phyloP scores from a whole-genome alignment of 2,113 vertebrate genomes.

The Indicator maculatus region DNA sequence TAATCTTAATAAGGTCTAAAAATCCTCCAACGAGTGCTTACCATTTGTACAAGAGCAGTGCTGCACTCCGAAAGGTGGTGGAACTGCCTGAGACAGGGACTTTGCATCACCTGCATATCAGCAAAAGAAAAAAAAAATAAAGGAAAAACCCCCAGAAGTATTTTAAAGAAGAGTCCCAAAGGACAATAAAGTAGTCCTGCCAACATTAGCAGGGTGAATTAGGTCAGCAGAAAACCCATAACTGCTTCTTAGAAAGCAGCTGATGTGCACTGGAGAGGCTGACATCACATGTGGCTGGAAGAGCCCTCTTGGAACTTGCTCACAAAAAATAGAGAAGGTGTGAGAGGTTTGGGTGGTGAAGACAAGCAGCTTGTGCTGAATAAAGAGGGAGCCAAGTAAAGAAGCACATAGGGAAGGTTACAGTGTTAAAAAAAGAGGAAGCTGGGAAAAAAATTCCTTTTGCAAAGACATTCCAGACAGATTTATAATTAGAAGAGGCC shows the following conservation, averaged over 20 bases:
- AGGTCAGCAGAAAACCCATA: not conserved
- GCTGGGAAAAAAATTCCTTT: not conserved
- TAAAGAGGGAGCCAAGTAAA: not conserved
- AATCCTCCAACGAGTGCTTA: not conserved
- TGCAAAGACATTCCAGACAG: not conserved
- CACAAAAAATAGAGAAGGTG: not conserved
- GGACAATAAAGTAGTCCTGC: not conserved
- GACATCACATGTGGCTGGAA: not conserved
- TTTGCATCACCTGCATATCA: not conserved
- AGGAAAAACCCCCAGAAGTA: not conserved
- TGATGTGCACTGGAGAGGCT: not conserved
- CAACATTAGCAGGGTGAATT: not conserved
- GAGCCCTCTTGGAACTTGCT: not conserved
- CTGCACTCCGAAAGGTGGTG: not conserved
- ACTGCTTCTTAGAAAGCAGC: not conserved
- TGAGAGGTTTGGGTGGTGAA: not conserved
- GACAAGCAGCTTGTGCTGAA: not conserved
- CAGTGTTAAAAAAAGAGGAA: not conserved
- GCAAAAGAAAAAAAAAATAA: not conserved
- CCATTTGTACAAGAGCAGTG: not conserved
- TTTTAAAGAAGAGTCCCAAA: not conserved
- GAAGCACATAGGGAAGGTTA: not conserved
- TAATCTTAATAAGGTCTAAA: constrained; percentile 4
- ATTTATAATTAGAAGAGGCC: not conserved
- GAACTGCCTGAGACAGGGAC: not conserved